phyloP scores from a whole-genome alignment of 2,888 invertebrate species.

The Endomychus coccineus region DNA sequence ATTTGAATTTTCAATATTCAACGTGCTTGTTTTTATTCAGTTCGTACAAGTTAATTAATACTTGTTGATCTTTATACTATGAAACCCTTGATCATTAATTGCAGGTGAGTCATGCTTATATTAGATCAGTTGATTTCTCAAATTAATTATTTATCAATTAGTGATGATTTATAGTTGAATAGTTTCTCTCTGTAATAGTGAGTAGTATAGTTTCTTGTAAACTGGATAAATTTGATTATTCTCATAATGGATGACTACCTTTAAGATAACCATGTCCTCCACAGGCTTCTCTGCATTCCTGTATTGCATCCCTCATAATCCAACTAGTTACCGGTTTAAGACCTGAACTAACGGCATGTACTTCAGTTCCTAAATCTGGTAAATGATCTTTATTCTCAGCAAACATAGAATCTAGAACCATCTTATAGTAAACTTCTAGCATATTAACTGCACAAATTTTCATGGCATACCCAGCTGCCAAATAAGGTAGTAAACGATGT shows the following conservation, averaged over 20 bases:
- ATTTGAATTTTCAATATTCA: too few species aligned
- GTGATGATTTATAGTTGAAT: too few species aligned
- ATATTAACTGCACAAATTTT: constrained; percentile 56
- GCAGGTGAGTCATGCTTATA: too few species aligned
- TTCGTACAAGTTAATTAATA: too few species aligned
- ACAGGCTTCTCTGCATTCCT: constrained; percentile 88
- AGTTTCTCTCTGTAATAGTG: too few species aligned
- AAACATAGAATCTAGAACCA: constrained; percentile 24
- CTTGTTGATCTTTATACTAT: too few species aligned
- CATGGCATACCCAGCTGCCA: constrained; percentile 57
- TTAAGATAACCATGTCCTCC: constrained; percentile 91
- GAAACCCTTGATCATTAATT: too few species aligned
- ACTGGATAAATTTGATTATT: too few species aligned
- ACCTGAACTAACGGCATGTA: constrained; percentile 73
- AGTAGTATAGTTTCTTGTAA: too few species aligned
- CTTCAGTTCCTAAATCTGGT: constrained; percentile 53
- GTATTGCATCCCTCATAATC: constrained; percentile 79
- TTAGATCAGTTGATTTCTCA: too few species aligned
- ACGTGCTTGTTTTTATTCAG: too few species aligned
- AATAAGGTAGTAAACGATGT: constrained; percentile 62
- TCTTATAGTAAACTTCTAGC: constrained; percentile 29
- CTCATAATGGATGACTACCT: constrained; percentile 47
- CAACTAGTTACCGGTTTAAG: constrained; percentile 76
- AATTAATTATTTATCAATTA: too few species aligned
- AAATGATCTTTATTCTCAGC: constrained; percentile 30